Evolutionary conservation across 1,140 invertebrate genomes (phyloP), one percentile per base, ranked within the genome.

Genomic region (Atopsyche davidsoni): DNA sequence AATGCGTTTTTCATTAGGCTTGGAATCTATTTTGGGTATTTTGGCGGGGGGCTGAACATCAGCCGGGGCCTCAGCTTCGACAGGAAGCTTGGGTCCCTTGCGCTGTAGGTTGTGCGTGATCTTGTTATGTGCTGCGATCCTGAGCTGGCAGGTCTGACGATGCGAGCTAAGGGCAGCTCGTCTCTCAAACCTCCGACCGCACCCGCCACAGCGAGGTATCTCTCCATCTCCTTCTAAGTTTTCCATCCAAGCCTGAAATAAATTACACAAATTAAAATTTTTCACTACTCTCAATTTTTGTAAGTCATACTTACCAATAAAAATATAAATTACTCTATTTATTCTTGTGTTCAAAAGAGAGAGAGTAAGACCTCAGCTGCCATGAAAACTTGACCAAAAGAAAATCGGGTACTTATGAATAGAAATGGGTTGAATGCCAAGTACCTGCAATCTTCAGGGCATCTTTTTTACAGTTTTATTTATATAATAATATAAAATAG

Each of bases 111-210:
- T 54, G n/a, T 43, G 28, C 36, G 48, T 39, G 32, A 58, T 51
- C 28, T 47, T 51, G 19, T 54, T 53, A 14, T 58, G 56, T 10
- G 56, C 56, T 2, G 51, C 41, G 23, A 53, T 60, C 31, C 69
- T 58, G 19, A 68, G 61, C 49, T 63, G 69, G 59, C 76, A 79
- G n/a, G 73, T 77, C 59, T 81, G 75, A 17, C 78, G 72, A 65
- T 85, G 82, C 11, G 83, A 77, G 6, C 75, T 73, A 11, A 85
- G 66, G 3, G 81, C 81, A 10, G 79, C 81, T 45, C 77, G 78
- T 2, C 81, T 71, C 58, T 85, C 82, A 61, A 85, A 85, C 16
- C 72, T 69, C 50, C 80, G 78, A 1, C 79, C 79, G 64, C 82
- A 85, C 24, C 78, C 79, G n/a, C 74, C 79, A 62, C 83, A 85